phyloP scores from a whole-genome alignment of 2,797 vertebrate genomes.

The Emys orbicularis region DNA sequence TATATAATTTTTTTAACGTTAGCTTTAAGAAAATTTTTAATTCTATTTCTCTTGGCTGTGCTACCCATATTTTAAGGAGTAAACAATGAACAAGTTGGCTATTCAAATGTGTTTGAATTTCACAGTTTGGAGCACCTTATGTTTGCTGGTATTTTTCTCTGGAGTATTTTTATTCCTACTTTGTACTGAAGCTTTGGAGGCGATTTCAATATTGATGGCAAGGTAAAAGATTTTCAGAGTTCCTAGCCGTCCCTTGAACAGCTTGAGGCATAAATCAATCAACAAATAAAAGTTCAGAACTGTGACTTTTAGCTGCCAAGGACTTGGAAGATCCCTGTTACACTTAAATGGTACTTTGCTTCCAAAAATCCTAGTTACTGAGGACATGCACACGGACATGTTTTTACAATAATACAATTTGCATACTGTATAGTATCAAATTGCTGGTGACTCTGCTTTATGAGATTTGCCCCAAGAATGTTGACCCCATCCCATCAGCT shows the following conservation, averaged over 20 bases:
- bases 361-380: neutral
- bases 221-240: neutral
- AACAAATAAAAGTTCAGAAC: neutral
- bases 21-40: too few relatives aligned
- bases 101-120: neutral
- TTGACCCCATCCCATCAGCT: neutral
- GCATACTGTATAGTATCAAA: neutral
- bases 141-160: neutral
- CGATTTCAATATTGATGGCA: neutral
- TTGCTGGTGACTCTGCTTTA: neutral
- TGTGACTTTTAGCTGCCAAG: neutral
- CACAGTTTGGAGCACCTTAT: neutral
- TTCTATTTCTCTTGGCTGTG: neutral
- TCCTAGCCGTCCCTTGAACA: neutral
- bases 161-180: neutral
- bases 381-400: too few relatives aligned
- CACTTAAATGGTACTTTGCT: neutral
- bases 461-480: neutral
- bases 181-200: neutral
- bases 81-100: neutral
- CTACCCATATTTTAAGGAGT: neutral
- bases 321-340: neutral
- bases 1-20: too few relatives aligned
- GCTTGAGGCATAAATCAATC: neutral
- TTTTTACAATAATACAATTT: neutral